Evolutionary conservation across 2,888 invertebrate genomes (phyloP), one percentile per base, ranked within the genome.

Genomic region (Tridacna gigas): DNA sequence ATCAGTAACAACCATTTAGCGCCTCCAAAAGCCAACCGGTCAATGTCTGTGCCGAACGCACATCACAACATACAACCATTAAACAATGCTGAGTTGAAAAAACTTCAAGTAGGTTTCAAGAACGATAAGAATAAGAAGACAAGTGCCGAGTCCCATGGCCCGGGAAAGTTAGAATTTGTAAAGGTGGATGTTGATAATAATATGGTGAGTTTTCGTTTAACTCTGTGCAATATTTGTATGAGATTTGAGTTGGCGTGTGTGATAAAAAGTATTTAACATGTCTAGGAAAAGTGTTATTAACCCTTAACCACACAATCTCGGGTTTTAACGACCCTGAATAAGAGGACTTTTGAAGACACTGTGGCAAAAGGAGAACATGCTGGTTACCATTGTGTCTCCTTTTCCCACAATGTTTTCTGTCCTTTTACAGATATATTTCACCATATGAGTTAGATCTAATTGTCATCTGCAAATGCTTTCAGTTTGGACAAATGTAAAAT

Each of bases 151-250:
- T 75, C 80, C 11, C 71, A 79, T 0, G 84, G 85, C 28, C 83
- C 84, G 0, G 88, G 88, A 74, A 91, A 91, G 65, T 82, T 92
- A 56, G 92, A 93, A 80, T 91, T 92, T 88, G 91, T 92, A 5
- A 92, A 92, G 80, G 92, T 92, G 15, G 92, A 93, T 86, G 88
- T 93, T 5, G 92, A 92, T 80, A 93, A 92, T 83, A 92, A 92
- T 74, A 91, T 89, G 91, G 93, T 93, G 84, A 79, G 91, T 74
- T 63, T 18, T 51, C 5, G 56, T 3, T 56, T 56, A 56, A 56
- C 56, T 20, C 56, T 56, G 2, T 56, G 3, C 56, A 3, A 20
- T 3, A 56, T 56, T 1, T 51, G 15, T 11, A 51, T 15, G 51
- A 11, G 11, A 13, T 51, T 15, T 51, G 51, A n/a, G n/a, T n/a